phyloP scores from a whole-genome alignment of 1,140 invertebrate genomes.

The Aricia agestis region DNA sequence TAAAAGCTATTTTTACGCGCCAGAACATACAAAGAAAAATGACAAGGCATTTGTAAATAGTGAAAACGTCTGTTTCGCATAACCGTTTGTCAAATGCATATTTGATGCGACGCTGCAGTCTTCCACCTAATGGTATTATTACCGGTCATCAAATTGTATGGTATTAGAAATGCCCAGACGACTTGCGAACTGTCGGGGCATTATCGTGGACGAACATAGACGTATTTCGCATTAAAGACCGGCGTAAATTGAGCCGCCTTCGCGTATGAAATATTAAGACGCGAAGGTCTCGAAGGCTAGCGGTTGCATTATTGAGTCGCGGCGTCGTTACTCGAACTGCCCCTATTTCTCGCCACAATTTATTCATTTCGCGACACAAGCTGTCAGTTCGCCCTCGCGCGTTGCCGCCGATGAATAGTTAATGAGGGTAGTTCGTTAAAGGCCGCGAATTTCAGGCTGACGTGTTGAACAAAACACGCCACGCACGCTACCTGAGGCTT shows the following conservation, averaged over 20 bases:
- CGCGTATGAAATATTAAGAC: conserved; percentile 17
- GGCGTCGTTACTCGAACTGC: conserved; percentile 63
- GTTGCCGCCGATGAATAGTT: conserved; percentile 62
- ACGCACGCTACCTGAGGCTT: conserved; percentile 39
- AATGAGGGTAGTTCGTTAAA: conserved; percentile 62
- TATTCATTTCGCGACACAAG: conserved; percentile 75
- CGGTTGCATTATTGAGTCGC: conserved; percentile 60
- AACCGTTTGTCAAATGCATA: neutral
- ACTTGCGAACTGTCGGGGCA: conserved; percentile 62
- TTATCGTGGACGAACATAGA: conserved; percentile 62
- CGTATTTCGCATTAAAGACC: conserved; percentile 50
- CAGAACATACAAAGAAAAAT: neutral
- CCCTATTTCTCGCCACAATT: conserved; percentile 72
- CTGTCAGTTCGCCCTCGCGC: conserved; percentile 60
- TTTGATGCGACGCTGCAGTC: neutral
- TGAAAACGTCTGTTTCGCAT: neutral
- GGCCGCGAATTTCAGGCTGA: conserved; percentile 62
- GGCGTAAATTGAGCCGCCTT: conserved; percentile 35
- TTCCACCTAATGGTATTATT: conserved; percentile 16
- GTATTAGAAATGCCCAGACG: conserved; percentile 31
- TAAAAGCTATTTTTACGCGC: neutral
- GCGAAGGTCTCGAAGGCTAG: conserved; percentile 25
- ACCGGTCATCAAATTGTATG: conserved; percentile 25
- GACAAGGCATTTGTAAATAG: neutral
- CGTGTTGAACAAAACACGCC: conserved; percentile 51